phyloP scores from a whole-genome alignment of 92 coral and sea anemone genomes.

The Porites evermanni region DNA sequence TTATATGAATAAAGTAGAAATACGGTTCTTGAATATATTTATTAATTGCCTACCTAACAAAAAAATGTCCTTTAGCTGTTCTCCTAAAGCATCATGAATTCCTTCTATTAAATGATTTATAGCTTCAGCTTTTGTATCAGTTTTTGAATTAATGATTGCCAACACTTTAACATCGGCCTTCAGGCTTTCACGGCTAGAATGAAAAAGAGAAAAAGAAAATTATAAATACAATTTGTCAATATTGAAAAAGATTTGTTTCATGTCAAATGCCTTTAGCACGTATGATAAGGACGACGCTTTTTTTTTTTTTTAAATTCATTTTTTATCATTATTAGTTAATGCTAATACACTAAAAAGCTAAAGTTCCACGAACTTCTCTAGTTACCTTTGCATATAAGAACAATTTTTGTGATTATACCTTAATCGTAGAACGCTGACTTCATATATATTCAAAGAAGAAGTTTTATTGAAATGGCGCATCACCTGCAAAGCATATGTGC shows the following conservation, averaged over 20 bases:
- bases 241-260: no score
- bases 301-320: no score
- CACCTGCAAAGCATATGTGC: neutral
- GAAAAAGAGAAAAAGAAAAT: neutral
- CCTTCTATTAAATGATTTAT: constrained; percentile 10
- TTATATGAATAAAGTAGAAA: no score
- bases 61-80: neutral
- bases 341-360: no score
- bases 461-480: neutral
- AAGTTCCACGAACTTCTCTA: no score
- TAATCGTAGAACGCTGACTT: neutral
- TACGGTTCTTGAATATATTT: no score
- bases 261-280: no score
- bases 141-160: neutral
- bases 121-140: neutral
- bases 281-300: no score
- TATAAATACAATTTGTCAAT: no score
- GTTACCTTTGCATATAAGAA: no score
- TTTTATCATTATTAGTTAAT: no score
- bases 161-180: constrained; percentile 15
- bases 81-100: neutral
- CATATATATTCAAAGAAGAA: neutral
- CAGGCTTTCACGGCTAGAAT: constrained; percentile 11
- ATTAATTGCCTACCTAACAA: neutral
- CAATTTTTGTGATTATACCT: neutral